Percentiles rank a stretch among this genome's conserved stretches.
Conservation (phyloP, 2,113 vertebrate genomes). For the Cathartes aura region DNA sequence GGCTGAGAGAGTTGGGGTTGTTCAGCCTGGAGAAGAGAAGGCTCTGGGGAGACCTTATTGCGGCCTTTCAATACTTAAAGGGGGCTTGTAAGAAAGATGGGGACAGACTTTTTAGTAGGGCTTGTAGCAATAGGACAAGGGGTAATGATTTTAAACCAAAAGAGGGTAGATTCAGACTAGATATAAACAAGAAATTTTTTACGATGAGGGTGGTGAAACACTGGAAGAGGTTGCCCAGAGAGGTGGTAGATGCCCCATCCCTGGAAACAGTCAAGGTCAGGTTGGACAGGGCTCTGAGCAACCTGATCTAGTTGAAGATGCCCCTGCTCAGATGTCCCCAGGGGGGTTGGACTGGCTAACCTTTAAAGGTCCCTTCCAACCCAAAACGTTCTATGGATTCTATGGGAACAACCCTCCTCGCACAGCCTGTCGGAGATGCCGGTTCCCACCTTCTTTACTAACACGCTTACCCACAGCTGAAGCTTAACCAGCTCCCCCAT, state of each 20-base stretch:
- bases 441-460: background rate
- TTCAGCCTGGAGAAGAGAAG: background rate
- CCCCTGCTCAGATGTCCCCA: background rate
- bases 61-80: fast-evolving
- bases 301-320: background rate
- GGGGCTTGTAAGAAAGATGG: background rate
- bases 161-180: background rate
- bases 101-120: background rate
- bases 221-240: background rate
- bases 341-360: background rate
- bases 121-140: background rate
- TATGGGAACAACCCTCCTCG: background rate
- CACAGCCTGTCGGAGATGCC: fast-evolving
- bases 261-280: background rate
- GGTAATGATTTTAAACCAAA: background rate
- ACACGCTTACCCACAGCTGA: background rate
- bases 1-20: background rate
- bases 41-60: fast-evolving
- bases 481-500: background rate
- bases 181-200: background rate
- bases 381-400: background rate
- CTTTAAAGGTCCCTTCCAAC: background rate
- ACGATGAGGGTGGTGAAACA: too few species aligned
- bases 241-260: too few species aligned
- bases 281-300: background rate